A percentile compares a stretch with the other conserved stretches of the same genome.
Evolutionary conservation across 2,113 vertebrate genomes (phyloP).

Genomic region (Vireo altiloquus): DNA sequence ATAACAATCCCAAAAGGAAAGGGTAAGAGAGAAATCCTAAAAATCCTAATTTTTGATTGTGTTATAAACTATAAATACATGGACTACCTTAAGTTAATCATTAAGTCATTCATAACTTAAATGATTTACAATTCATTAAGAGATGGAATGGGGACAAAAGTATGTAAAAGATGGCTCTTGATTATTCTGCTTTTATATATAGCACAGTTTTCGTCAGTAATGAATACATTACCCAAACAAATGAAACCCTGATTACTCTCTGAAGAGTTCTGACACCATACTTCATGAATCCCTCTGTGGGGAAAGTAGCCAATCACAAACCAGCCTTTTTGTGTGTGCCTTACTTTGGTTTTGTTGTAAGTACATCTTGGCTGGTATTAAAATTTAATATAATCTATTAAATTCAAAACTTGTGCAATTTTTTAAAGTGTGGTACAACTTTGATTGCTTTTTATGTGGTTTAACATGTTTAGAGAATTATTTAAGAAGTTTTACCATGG

Average conservation of each 20-base stretch:
- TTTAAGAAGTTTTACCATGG: constrained; percentile 64
- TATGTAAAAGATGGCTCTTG: not conserved
- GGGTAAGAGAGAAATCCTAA: not conserved
- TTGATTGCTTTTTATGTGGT: constrained; percentile 56
- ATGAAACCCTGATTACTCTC: not conserved
- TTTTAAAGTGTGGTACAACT: not conserved
- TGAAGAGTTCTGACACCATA: not conserved
- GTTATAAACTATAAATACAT: not conserved
- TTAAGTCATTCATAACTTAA: not conserved
- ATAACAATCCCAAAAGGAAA: not conserved
- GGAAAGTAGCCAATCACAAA: not conserved
- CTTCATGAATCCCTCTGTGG: not conserved
- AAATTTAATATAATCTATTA: constrained; percentile 1
- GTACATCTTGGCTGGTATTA: not conserved
- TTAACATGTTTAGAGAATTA: constrained; percentile 48
- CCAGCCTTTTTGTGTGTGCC: not conserved
- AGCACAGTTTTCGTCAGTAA: fast-evolving
- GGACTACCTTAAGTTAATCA: not conserved
- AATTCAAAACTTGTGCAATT: constrained; percentile 39
- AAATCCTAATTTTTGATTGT: not conserved
- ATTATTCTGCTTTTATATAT: not conserved
- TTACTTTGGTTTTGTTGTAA: not conserved
- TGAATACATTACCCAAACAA: not conserved
- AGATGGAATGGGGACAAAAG: not conserved
- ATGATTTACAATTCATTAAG: not conserved